Conservation (phyloP, 2,797 vertebrate species). For the Sebastes baramenuke region DNA sequence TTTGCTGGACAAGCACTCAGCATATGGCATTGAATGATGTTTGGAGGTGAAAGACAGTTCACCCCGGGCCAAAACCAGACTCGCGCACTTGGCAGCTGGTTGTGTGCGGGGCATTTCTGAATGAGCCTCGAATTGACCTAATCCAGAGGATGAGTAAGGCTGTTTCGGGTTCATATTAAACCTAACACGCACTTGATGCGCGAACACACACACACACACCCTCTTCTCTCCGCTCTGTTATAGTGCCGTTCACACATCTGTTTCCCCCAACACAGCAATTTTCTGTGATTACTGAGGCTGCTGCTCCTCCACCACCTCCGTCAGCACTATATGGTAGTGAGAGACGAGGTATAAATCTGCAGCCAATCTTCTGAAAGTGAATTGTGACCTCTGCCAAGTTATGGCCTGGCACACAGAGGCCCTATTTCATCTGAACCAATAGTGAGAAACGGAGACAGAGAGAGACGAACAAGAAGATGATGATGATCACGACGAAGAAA, state of each 20-base stretch:
- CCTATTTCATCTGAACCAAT: constrained; percentile 34
- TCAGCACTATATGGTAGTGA: constrained; percentile 69
- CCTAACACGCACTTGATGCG: constrained; percentile 8
- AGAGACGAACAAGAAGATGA: background rate
- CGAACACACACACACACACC: constrained; percentile 11
- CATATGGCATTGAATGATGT: constrained; percentile 60
- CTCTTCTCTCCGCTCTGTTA: constrained; percentile 17
- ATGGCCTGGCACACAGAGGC: constrained; percentile 35
- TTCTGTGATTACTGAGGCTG: constrained; percentile 65
- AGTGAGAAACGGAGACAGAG: constrained; percentile 3
- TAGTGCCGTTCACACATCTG: constrained; percentile 52
- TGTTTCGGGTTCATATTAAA: constrained; percentile 17
- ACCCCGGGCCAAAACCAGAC: constrained; percentile 24
- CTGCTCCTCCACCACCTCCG: constrained; percentile 48
- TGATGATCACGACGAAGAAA: background rate
- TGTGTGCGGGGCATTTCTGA: constrained; percentile 27
- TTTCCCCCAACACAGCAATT: constrained; percentile 70
- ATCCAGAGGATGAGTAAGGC: constrained; percentile 13
- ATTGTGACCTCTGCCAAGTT: constrained; percentile 72
- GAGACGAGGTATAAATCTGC: constrained; percentile 72
- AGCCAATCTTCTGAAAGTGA: constrained; percentile 74
- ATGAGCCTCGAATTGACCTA: constrained; percentile 27
- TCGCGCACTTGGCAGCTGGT: constrained; percentile 11
- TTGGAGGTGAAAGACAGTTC: constrained; percentile 54
- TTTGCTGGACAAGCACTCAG: constrained; percentile 38